phyloP scores from a whole-genome alignment of 2,888 invertebrate species.

The Aethes cnicana region DNA sequence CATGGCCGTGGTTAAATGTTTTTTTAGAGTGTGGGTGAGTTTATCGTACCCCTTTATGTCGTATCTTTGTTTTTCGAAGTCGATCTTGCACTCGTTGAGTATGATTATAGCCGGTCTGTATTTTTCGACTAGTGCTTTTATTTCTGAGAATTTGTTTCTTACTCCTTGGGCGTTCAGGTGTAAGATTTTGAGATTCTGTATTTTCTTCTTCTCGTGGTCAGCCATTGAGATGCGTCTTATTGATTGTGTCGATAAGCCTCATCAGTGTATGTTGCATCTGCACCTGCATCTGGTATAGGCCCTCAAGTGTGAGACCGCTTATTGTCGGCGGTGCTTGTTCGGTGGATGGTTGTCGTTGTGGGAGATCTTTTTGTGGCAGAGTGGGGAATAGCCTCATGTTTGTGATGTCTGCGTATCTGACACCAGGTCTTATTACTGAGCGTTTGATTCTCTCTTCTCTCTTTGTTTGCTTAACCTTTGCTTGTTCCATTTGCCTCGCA shows the following conservation, averaged over 20 bases:
- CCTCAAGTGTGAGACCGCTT: slow-evolving; percentile 9
- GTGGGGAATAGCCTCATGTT: slow-evolving; percentile 20
- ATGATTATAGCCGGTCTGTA: too few species aligned
- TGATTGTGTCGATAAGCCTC: slow-evolving; percentile 18
- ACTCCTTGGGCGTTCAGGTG: neutral
- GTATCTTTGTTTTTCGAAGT: too few species aligned
- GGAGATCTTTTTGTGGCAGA: slow-evolving; percentile 9
- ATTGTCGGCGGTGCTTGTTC: slow-evolving; percentile 9
- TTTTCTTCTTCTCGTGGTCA: neutral
- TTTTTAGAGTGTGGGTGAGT: slow-evolving; percentile 19
- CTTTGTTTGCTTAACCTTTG: slow-evolving; percentile 15
- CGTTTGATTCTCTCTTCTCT: slow-evolving; percentile 24
- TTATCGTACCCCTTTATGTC: slow-evolving; percentile 16
- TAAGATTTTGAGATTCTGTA: neutral
- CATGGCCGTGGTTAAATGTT: slow-evolving; percentile 19
- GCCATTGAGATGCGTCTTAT: neutral
- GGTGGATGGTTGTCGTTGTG: slow-evolving; percentile 13
- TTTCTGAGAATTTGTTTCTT: slow-evolving; percentile 6
- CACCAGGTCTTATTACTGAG: slow-evolving; percentile 19
- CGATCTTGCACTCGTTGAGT: too few species aligned
- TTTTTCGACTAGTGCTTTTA: slow-evolving; percentile 13
- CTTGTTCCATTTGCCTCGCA: slow-evolving; percentile 24
- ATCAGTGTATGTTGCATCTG: slow-evolving; percentile 23
- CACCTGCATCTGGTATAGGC: slow-evolving; percentile 25
- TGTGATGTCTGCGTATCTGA: slow-evolving; percentile 27